A percentile compares a stretch with the other conserved stretches of the same genome.
Conservation (phyloP, 2,113 vertebrate genomes). For the Alligator mississippiensis region DNA sequence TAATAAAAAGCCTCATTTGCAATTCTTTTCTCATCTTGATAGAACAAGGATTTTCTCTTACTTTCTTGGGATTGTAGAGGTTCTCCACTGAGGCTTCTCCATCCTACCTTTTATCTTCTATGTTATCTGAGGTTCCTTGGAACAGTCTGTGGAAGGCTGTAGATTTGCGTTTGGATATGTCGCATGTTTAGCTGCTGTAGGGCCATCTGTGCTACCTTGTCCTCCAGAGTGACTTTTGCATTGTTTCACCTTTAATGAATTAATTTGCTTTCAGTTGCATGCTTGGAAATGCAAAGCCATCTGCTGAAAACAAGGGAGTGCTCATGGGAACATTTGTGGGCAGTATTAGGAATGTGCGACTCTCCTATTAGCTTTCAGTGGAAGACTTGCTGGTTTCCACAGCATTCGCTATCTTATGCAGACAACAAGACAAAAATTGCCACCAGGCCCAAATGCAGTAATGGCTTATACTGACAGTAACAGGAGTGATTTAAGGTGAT, state of each 20-base stretch:
- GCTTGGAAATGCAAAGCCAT: background rate
- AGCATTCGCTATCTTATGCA: background rate
- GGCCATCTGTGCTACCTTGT: background rate
- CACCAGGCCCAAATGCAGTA: background rate
- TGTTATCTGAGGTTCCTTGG: background rate
- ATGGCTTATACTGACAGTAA: background rate
- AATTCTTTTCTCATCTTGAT: background rate
- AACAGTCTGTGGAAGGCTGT: background rate
- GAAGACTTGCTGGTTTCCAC: background rate
- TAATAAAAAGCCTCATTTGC: background rate
- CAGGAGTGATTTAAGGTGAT: background rate
- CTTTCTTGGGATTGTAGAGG: background rate
- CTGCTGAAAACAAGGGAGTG: background rate
- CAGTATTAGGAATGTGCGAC: background rate
- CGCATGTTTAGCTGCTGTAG: background rate
- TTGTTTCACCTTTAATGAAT: background rate
- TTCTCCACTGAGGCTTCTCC: background rate
- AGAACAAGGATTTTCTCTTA: background rate
- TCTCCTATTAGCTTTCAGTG: background rate
- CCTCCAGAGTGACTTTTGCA: background rate
- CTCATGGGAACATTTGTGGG: background rate
- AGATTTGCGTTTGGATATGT: background rate
- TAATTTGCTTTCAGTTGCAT: slow-evolving; percentile 19
- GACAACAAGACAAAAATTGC: background rate
- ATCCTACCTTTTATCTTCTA: background rate